Percentiles rank a stretch among this genome's conserved stretches.
These are phyloP conservation scores for Coturnix japonica DNA, from an alignment of 2,113 vertebrate genomes.

Conservation along the genomic window DNA sequence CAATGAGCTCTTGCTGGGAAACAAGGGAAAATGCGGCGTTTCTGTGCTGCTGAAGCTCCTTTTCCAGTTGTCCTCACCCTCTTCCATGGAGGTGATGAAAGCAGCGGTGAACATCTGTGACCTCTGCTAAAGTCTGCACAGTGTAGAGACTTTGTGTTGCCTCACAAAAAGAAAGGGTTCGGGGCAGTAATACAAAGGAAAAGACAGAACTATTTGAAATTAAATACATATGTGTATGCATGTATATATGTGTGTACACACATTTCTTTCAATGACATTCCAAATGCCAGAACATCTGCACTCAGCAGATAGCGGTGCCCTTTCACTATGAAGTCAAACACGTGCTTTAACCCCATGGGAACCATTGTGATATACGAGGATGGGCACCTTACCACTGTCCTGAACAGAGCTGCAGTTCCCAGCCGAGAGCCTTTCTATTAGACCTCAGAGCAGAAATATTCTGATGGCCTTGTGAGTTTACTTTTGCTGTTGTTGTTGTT, in stretches of 20 bases:
- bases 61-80: neutral
- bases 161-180: neutral
- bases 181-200: neutral
- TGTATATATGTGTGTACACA: neutral
- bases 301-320: neutral
- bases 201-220: neutral
- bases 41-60: neutral
- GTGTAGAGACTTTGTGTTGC: accelerated
- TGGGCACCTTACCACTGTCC: neutral
- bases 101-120: accelerated
- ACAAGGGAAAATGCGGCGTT: neutral
- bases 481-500: no score
- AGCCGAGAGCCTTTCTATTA: neutral
- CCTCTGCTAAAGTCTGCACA: neutral
- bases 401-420: accelerated
- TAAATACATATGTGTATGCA: neutral
- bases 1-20: neutral
- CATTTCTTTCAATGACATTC: neutral
- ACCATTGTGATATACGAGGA: neutral
- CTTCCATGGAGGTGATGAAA: neutral
- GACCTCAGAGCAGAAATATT: neutral
- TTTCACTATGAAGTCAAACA: neutral
- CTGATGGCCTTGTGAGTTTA: neutral
- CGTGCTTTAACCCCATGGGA: accelerated
- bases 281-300: neutral